Conservation (phyloP, 2,797 vertebrate genomes). For the Limnodromus scolopaceus region DNA sequence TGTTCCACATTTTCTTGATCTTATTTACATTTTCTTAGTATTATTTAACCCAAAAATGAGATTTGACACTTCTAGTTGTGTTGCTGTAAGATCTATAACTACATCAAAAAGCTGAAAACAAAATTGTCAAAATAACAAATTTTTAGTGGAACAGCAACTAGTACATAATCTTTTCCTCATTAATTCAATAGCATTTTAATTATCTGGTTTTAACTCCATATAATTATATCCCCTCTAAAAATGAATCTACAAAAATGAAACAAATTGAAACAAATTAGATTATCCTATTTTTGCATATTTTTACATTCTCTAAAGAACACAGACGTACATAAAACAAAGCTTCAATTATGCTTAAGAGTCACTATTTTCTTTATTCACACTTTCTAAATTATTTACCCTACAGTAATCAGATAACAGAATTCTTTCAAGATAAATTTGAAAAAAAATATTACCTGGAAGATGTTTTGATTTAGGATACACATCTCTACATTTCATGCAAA, state of each 20-base stretch:
- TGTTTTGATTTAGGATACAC: neutral
- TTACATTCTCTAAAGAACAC: neutral
- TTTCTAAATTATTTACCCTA: neutral
- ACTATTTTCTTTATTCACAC: neutral
- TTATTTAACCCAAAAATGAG: neutral
- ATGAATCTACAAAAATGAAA: neutral
- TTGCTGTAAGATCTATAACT: accelerated
- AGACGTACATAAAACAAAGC: neutral
- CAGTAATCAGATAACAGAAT: neutral
- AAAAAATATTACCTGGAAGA: neutral
- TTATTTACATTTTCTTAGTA: neutral
- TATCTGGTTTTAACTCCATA: neutral
- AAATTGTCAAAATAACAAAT: neutral
- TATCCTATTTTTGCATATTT: neutral
- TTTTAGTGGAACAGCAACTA: neutral
- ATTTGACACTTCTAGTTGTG: neutral
- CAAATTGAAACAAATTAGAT: neutral
- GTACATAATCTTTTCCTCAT: neutral
- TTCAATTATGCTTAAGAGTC: neutral
- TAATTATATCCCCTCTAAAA: neutral
- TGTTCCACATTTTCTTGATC: neutral
- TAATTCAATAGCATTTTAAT: neutral
- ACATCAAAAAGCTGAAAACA: neutral
- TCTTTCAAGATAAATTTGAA: neutral
- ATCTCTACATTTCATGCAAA: neutral